These are phyloP conservation scores for Margaritifera margaritifera DNA, from an alignment of 2,888 invertebrate species.

Conservation along the genomic window DNA sequence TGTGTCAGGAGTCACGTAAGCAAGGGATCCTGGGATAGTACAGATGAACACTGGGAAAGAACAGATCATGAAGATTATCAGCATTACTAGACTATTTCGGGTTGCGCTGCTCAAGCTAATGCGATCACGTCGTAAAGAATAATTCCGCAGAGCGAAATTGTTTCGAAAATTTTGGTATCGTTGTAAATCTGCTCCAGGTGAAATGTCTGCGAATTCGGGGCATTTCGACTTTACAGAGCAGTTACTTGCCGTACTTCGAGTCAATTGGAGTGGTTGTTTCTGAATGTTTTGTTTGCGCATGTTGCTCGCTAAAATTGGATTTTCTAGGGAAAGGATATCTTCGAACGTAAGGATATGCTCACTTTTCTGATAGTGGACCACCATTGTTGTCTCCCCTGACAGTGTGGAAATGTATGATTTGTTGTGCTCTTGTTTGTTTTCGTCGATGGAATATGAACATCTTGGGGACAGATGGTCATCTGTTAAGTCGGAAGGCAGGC, in stretches of 20 bases:
- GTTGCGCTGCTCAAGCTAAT: slow-evolving; percentile 62
- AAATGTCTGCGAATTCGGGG: slow-evolving; percentile 65
- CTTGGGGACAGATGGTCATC: slow-evolving; percentile 12
- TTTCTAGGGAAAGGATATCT: slow-evolving; percentile 60
- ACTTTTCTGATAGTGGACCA: slow-evolving; percentile 61
- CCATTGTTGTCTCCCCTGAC: slow-evolving; percentile 20
- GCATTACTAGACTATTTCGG: slow-evolving; percentile 66
- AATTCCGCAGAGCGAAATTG: slow-evolving; percentile 51
- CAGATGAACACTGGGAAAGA: slow-evolving; percentile 63
- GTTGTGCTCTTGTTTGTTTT: slow-evolving; percentile 6
- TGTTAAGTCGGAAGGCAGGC: slow-evolving; percentile 48
- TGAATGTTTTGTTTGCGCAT: slow-evolving; percentile 32
- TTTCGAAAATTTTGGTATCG: slow-evolving; percentile 59
- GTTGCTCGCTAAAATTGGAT: slow-evolving; percentile 48
- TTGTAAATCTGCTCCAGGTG: slow-evolving; percentile 59
- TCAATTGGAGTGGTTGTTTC: slow-evolving; percentile 44
- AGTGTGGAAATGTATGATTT: slow-evolving; percentile 41
- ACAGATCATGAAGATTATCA: slow-evolving; percentile 56
- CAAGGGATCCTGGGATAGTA: slow-evolving; percentile 52
- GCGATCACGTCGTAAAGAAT: slow-evolving; percentile 55
- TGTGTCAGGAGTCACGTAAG: slow-evolving; percentile 19
- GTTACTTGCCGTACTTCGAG: slow-evolving; percentile 48
- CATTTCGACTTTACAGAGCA: slow-evolving; percentile 41
- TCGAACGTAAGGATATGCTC: slow-evolving; percentile 53
- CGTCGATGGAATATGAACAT: slow-evolving; percentile 3